Evolutionary conservation across 2,797 vertebrate species (phyloP).

Genomic region (Rhyacichthys aspro): DNA sequence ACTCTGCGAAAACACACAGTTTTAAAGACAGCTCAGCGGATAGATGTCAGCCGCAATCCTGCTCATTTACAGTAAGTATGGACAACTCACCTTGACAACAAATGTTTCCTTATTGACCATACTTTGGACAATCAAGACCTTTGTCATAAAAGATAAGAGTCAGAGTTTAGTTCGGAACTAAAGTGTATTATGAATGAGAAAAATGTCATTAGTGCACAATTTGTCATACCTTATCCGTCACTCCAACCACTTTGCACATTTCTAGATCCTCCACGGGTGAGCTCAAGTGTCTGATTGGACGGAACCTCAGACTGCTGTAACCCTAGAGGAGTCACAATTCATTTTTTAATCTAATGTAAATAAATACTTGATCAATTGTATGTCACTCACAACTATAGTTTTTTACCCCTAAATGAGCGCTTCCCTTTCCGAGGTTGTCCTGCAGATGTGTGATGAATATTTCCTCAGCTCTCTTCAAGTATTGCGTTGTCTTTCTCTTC

Average conservation of each 20-base stretch:
- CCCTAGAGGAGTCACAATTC: constrained; percentile 88
- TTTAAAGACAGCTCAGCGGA: not conserved
- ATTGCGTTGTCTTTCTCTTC: constrained; percentile 95
- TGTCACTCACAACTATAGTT: too few relatives aligned
- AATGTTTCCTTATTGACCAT: constrained; percentile 88
- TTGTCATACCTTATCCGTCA: constrained; percentile 90
- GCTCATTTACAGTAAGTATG: not conserved
- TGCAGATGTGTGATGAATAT: constrained; percentile 97
- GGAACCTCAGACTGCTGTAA: constrained; percentile 96
- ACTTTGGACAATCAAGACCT: constrained; percentile 94
- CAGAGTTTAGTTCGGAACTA: not conserved
- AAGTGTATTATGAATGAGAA: not conserved
- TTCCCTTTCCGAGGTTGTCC: constrained; percentile 81
- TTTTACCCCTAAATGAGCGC: constrained; percentile 84
- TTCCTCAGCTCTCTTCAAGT: constrained; percentile 94
- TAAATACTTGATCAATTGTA: too few relatives aligned
- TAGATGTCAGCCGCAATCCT: not conserved
- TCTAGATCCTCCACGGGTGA: constrained; percentile 94
- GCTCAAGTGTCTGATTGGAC: constrained; percentile 93
- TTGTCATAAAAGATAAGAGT: constrained; percentile 31
- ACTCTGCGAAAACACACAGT: constrained; percentile 79
- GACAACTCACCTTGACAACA: constrained; percentile 90
- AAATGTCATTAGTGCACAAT: not conserved
- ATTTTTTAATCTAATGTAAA: too few relatives aligned
- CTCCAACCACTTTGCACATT: constrained; percentile 89